These are phyloP conservation scores for Montipora capricornis DNA, from an alignment of 64 coral and sea anemone species.

Conservation along the genomic window DNA sequence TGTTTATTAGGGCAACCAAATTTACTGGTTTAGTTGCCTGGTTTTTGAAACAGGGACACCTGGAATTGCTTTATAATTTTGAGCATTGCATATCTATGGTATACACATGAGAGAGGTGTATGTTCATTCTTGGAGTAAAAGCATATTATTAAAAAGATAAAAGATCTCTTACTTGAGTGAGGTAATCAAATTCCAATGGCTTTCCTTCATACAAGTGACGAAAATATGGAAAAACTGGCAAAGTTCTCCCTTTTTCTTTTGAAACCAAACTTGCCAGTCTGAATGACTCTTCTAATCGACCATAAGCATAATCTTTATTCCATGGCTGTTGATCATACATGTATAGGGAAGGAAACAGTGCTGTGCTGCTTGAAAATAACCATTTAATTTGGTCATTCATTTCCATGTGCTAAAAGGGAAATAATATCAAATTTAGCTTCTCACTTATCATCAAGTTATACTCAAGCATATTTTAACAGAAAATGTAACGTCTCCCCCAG, in stretches of 20 bases:
- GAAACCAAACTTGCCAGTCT: slow-evolving; percentile 63
- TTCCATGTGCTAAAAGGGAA: slow-evolving; percentile 35
- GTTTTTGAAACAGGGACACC: no score
- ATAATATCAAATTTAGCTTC: neutral
- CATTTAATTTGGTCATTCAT: slow-evolving; percentile 82
- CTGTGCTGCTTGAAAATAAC: slow-evolving; percentile 88
- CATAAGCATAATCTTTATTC: slow-evolving; percentile 73
- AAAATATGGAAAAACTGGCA: slow-evolving; percentile 96
- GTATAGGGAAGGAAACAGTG: slow-evolving; percentile 92
- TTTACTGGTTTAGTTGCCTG: no score
- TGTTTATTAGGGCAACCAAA: no score
- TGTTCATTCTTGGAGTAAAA: no score
- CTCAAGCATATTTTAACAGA: no score
- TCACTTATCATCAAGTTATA: neutral
- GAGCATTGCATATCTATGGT: no score
- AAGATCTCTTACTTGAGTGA: slow-evolving; percentile 76
- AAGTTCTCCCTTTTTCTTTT: slow-evolving; percentile 23
- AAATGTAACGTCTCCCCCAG: no score
- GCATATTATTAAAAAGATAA: neutral
- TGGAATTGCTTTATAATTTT: no score
- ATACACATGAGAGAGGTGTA: no score
- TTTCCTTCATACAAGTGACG: slow-evolving; percentile 88
- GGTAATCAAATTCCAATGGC: slow-evolving; percentile 76
- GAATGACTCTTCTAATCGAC: slow-evolving; percentile 78
- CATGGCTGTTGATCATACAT: slow-evolving; percentile 64